Base-by-base conservation (phyloP, 2,113 vertebrate genomes). In the Galbula dea region DNA sequence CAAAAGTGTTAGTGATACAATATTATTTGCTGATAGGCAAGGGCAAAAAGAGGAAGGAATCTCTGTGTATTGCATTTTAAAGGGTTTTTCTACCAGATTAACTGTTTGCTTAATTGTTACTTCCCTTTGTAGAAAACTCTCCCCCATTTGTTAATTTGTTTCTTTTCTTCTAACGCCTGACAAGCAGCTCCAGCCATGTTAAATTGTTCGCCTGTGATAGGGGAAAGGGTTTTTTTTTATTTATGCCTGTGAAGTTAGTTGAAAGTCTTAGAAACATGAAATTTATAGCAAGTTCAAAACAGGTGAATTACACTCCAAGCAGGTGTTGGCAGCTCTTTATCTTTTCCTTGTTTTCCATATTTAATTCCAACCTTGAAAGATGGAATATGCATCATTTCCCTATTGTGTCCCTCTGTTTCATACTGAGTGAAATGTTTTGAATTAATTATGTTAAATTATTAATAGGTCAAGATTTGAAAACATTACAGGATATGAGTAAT, bases 381-480 rank as follows among this genome's bases (percentile, higher is more conserved):
- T 76, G 72, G 89, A 63, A 58, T 93, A 96, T 21, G 65, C 91
- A 96, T 93, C 90, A 89, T 96, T 97, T 97, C 89, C 93, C 96
- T 69, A 84, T 96, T 75, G 16, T 83, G 18, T 88, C 91, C 96
- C 93, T 93, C 96, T 96, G 90, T 79, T 94, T 96, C 92, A 85
- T 49, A 65, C 89, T 89, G 96, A 97, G 91, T 96, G 95, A 97
- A 98, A 95, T 96, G 95, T 95, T 98, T 93, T 96, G 96, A 98
- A 97, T 98, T 98, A 98, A 97, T 97, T 98, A 97, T 54, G 55
- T 94, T 97, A 96, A 97, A 97, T 98, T 98, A 97, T 97, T 98
- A 98, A 97, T 97, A 97, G 94, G 87, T 95, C 80, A 86, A 86
- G 94, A 97, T 97, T 94, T 88, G 96, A 97, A 97, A 97, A 95